Conservation (phyloP, 2,113 vertebrate genomes). For the Apaloderma vittatum region DNA sequence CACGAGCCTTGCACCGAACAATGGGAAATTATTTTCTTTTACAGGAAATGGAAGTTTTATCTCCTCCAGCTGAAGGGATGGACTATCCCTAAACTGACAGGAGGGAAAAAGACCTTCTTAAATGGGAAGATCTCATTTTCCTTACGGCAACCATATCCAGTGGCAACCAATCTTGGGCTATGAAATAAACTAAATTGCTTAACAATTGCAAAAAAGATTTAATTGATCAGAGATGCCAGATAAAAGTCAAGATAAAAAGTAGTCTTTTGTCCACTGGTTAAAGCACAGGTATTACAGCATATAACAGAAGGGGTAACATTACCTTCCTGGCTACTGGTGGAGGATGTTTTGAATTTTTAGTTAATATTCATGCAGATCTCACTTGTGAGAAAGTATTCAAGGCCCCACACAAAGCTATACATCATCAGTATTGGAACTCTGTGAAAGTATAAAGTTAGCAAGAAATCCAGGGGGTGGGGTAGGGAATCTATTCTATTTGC, state of each 20-base stretch:
- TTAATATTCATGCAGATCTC: neutral
- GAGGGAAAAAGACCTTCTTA: neutral
- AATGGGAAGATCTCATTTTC: neutral
- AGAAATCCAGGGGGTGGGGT: neutral
- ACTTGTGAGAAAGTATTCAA: neutral
- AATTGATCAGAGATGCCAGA: neutral
- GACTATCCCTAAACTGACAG: neutral
- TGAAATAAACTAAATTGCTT: neutral
- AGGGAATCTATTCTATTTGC: neutral
- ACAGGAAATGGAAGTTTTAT: neutral
- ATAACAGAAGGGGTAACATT: neutral
- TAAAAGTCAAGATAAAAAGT: neutral
- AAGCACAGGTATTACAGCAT: neutral
- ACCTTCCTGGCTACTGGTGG: neutral
- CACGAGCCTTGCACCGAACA: neutral
- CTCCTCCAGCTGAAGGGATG: neutral
- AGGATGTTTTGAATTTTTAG: neutral
- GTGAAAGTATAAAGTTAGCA: neutral
- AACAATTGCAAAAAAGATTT: neutral
- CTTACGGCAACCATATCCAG: neutral
- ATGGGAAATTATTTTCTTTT: neutral
- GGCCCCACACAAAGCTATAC: neutral
- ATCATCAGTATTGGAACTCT: neutral
- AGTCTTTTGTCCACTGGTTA: neutral
- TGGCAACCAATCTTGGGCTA: accelerated